Evolutionary conservation across 2,888 invertebrate genomes (phyloP).

Genomic region (Rhodophaea formosa): DNA sequence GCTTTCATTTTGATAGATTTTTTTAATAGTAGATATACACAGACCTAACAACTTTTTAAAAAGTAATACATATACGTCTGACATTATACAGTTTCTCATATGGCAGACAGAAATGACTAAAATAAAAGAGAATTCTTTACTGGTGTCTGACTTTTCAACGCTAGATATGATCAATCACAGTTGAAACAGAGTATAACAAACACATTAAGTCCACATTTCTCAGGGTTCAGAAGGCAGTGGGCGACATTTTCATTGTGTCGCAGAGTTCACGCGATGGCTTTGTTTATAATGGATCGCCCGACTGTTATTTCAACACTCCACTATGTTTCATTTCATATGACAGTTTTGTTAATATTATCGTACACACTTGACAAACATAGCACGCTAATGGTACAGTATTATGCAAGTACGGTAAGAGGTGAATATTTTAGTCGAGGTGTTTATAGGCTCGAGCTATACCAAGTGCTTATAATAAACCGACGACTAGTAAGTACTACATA

Average conservation of each 20-base stretch:
- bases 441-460: too few species aligned
- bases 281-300: constrained; percentile 7
- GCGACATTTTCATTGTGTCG: constrained; percentile 1
- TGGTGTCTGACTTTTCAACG: background rate
- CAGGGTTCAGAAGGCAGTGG: background rate
- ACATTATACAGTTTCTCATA: too few species aligned
- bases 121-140: background rate
- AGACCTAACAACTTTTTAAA: too few species aligned
- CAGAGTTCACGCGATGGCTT: constrained; percentile 4
- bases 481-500: too few species aligned
- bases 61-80: too few species aligned
- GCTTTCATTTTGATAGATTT: too few species aligned
- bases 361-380: background rate
- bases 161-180: constrained; percentile 4
- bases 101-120: too few species aligned
- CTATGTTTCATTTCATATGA: background rate
- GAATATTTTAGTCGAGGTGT: too few species aligned
- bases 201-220: constrained; percentile 10
- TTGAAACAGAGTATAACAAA: constrained; percentile 11
- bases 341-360: background rate
- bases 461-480: too few species aligned
- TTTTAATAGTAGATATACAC: too few species aligned
- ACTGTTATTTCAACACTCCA: background rate
- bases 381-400: background rate
- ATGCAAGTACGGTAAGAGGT: too few species aligned